Evolutionary conservation across 2,888 invertebrate genomes (phyloP).

Genomic region (Clusia tigrina): DNA sequence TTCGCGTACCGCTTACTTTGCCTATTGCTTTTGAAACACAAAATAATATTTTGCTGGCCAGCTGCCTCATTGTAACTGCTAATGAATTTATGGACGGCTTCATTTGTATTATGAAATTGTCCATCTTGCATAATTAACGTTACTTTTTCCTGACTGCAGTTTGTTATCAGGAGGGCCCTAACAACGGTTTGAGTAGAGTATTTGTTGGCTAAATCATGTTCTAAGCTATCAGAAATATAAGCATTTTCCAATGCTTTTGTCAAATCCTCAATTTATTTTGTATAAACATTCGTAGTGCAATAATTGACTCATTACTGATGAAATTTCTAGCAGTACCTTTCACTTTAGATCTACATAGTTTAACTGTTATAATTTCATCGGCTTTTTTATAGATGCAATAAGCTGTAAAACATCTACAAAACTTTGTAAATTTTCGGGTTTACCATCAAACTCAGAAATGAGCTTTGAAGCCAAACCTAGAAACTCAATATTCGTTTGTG

Average conservation of each 20-base stretch:
- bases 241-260: constrained; percentile 26
- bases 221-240: constrained; percentile 23
- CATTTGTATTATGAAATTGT: constrained; percentile 26
- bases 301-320: neutral
- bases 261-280: constrained; percentile 19
- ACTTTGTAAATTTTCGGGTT: neutral
- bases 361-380: neutral
- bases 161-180: constrained; percentile 27
- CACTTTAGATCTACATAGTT: neutral
- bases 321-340: constrained; percentile 11
- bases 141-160: constrained; percentile 22
- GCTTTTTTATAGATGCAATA: neutral
- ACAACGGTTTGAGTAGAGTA: constrained; percentile 27
- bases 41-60: neutral
- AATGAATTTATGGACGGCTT: constrained; percentile 12
- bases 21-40: neutral
- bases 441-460: no score
- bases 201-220: constrained; percentile 18
- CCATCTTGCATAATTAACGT: constrained; percentile 31
- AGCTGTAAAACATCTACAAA: neutral
- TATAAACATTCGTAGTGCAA: constrained; percentile 1
- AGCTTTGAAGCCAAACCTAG: neutral
- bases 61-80: constrained; percentile 11
- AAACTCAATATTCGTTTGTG: neutral
- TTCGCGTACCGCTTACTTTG: neutral